phyloP scores from a whole-genome alignment of 1,140 invertebrate genomes.

The Drosophila albomicans region DNA sequence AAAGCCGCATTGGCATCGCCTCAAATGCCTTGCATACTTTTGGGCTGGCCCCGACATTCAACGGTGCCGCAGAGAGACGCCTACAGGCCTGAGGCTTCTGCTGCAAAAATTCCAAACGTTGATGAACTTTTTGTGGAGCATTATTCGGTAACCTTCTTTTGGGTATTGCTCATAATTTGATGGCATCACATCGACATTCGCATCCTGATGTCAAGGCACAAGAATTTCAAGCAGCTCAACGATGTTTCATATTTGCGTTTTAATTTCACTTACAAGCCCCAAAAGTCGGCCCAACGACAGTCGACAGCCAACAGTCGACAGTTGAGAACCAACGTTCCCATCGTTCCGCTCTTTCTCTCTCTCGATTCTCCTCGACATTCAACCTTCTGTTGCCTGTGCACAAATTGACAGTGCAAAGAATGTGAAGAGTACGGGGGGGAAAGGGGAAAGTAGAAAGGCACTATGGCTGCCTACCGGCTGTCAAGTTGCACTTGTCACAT shows the following conservation, averaged over 20 bases:
- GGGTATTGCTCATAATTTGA: slow-evolving; percentile 60
- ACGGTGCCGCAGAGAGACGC: not conserved
- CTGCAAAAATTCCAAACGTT: slow-evolving; percentile 62
- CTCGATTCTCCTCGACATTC: not conserved
- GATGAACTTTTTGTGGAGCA: slow-evolving; percentile 57
- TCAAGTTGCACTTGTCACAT: slow-evolving; percentile 66
- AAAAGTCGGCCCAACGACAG: slow-evolving; percentile 19
- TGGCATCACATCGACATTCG: slow-evolving; percentile 56
- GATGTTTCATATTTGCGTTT: slow-evolving; percentile 71
- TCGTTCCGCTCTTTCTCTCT: not conserved
- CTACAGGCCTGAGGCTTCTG: not conserved
- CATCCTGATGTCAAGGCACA: slow-evolving; percentile 54
- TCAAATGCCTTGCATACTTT: slow-evolving; percentile 48
- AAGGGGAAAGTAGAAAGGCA: not conserved
- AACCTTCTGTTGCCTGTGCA: not conserved
- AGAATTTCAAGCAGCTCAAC: slow-evolving; percentile 71
- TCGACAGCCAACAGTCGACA: slow-evolving; percentile 16
- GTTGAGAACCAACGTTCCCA: slow-evolving; percentile 5
- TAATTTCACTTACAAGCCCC: slow-evolving; percentile 68
- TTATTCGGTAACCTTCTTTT: slow-evolving; percentile 67
- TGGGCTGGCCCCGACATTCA: slow-evolving; percentile 20
- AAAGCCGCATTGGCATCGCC: slow-evolving; percentile 22
- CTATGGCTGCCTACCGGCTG: slow-evolving; percentile 21
- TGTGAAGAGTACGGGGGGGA: not conserved
- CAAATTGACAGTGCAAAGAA: slow-evolving; percentile 18